These are phyloP conservation scores for Habrosyne pyritoides DNA, from an alignment of 2,888 invertebrate species.

Conservation along the genomic window DNA sequence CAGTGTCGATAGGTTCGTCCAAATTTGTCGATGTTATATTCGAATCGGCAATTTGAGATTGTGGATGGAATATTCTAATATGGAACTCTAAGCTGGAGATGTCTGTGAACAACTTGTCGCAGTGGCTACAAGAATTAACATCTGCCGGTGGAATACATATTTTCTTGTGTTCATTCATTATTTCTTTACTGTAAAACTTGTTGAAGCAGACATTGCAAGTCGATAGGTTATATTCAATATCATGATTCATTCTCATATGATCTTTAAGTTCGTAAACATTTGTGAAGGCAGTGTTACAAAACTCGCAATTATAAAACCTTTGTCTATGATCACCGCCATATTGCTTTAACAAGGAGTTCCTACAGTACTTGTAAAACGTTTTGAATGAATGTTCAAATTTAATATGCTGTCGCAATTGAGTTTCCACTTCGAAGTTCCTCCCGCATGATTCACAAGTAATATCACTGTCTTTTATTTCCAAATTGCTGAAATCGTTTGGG, in stretches of 20 bases:
- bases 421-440: constrained; percentile 47
- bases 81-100: constrained; percentile 67
- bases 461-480: constrained; percentile 5
- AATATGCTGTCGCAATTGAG: constrained; percentile 53
- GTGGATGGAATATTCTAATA: constrained; percentile 63
- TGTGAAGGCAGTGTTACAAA: constrained; percentile 45
- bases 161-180: constrained; percentile 53
- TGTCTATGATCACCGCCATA: constrained; percentile 18
- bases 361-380: constrained; percentile 65
- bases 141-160: constrained; percentile 58
- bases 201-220: constrained; percentile 70
- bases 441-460: constrained; percentile 49
- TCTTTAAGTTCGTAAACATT: constrained; percentile 60
- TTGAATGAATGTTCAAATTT: constrained; percentile 63
- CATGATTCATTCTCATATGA: constrained; percentile 59
- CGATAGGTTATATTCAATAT: constrained; percentile 53
- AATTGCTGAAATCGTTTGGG: constrained; percentile 16
- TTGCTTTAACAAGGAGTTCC: constrained; percentile 46
- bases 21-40: constrained; percentile 53
- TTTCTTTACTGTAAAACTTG: constrained; percentile 63
- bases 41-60: constrained; percentile 60
- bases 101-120: constrained; percentile 69
- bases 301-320: constrained; percentile 56
- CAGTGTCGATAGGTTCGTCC: constrained; percentile 34
- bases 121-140: constrained; percentile 58